Evolutionary conservation across 2,888 invertebrate species (phyloP).

Genomic region (Hesperia comma): DNA sequence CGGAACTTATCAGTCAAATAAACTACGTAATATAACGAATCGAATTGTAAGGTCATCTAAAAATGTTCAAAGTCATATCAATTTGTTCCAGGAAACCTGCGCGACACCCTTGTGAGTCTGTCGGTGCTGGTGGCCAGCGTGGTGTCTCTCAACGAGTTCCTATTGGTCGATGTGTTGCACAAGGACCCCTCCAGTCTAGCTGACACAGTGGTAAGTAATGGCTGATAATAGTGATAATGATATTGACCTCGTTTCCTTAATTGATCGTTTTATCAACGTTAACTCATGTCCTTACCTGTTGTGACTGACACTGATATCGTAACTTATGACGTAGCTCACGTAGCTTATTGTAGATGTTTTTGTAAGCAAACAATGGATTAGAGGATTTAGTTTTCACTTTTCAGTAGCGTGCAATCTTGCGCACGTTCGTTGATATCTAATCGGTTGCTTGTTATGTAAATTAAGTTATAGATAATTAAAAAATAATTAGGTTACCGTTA

Average conservation of each 20-base stretch:
- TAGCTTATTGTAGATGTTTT: too few species aligned
- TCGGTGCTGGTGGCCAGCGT: constrained; percentile 87
- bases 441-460: too few species aligned
- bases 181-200: constrained; percentile 82
- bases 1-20: background rate
- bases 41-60: too few species aligned
- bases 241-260: background rate
- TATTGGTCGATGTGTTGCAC: constrained; percentile 93
- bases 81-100: constrained; percentile 63
- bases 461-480: too few species aligned
- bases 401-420: background rate
- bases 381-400: background rate
- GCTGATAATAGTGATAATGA: constrained; percentile 47
- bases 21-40: too few species aligned
- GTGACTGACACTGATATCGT: too few species aligned
- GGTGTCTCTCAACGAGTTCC: constrained; percentile 89
- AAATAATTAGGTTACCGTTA: too few species aligned
- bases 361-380: too few species aligned
- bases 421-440: too few species aligned
- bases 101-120: constrained; percentile 86
- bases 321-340: too few species aligned
- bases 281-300: too few species aligned
- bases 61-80: background rate
- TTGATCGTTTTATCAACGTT: too few species aligned
- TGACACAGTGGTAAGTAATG: constrained; percentile 78